Evolutionary conservation across 2,797 vertebrate genomes (phyloP), one percentile per base, ranked within the genome.

Genomic region (Tauraco hartlaubi): DNA sequence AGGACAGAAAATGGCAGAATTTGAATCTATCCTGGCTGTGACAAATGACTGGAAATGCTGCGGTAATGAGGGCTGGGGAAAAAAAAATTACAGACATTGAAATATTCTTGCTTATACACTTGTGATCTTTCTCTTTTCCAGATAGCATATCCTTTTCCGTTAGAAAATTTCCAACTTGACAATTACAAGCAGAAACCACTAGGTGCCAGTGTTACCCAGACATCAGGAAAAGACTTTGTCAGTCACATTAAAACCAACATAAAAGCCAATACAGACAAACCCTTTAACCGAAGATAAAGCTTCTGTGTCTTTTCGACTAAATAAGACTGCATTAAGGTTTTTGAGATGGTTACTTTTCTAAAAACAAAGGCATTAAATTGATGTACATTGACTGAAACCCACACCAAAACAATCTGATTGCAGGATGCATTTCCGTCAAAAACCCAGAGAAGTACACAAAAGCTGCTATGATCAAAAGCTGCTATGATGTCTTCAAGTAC

Each of bases 131-230:
- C 16, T 26, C 6, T 55, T 84, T 80, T 74, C 66, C 43, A 62
- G 11, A 15, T 11, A 31, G 3, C 26, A 28, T 20, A 29, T 51
- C 71, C 39, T 58, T 84, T 84, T n/a, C 49, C 0, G 0, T n/a
- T 44, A 64, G n/a, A 69, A 79, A 55, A 83, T 81, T 54, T 75
- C 14, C 41, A 77, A n/a, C 28, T 85, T 82, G n/a, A 41, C 66
- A 63, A 56, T 74, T 58, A 54, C 35, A 62, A 22, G 3, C 5
- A 78, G 6, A 4, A 37, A 26, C 97, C 98, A 97, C 97, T 92
- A 97, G 98, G 64, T 97, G 98, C 49, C 98, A 98, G 91, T 21
- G 69, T 97, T 94, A 96, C 46, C 86, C 88, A 97, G 88, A 37
- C 17, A 78, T 63, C 46, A 52, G 71, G 22, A 73, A 77, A 84